These are phyloP conservation scores for Diacarnus erythraeanus DNA, from an alignment of 37 sponge, comb jelly and placozoan species.

Conservation along the genomic window DNA sequence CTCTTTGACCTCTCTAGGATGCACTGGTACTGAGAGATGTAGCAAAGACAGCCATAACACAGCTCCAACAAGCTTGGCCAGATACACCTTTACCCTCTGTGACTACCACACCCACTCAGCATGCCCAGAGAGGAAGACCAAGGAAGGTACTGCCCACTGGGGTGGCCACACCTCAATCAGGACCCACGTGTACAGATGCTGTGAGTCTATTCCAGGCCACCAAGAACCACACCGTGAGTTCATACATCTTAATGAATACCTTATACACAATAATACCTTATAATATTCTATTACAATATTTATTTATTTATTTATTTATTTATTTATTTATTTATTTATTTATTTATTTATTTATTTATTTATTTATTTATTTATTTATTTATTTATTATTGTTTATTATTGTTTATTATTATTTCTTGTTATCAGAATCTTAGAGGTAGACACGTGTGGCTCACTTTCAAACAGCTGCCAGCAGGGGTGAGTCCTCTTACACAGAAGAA, in stretches of 20 bases:
- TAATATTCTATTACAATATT: not conserved
- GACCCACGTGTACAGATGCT: not conserved
- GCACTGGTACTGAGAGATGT: constrained; percentile 34
- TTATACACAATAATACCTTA: not conserved
- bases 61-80: constrained; percentile 29
- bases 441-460: constrained; percentile 25
- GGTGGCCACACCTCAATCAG: not conserved
- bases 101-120: constrained; percentile 5
- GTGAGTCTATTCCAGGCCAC: not conserved
- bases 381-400: not conserved
- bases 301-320: not conserved
- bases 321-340: not conserved
- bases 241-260: not conserved
- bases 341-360: not conserved
- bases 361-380: not conserved
- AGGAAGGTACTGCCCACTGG: not conserved
- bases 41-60: constrained; percentile 20
- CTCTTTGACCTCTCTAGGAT: constrained; percentile 47
- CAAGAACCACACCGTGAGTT: constrained; percentile 20
- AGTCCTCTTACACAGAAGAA: not conserved
- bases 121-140: not conserved
- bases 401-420: not conserved
- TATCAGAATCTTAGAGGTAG: constrained; percentile 27
- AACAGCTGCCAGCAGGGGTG: constrained; percentile 3
- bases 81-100: not conserved